Conservation (phyloP, 2,888 invertebrate genomes). For the Aethes cnicana region DNA sequence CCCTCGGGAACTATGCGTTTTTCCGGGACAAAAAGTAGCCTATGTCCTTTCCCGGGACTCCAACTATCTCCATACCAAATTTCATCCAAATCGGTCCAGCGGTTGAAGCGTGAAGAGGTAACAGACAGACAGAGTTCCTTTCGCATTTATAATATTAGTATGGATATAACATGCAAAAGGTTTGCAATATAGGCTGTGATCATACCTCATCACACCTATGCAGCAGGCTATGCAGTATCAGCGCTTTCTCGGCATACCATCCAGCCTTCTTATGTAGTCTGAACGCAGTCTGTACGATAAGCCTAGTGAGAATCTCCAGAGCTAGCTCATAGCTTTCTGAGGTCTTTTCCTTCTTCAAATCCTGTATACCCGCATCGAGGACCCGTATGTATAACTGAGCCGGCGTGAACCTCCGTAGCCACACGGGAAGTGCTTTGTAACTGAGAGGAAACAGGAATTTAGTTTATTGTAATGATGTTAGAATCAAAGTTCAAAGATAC, state of each 20-base stretch:
- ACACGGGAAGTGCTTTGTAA: conserved; percentile 65
- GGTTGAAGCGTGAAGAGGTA: too few species aligned
- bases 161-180: conserved; percentile 5
- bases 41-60: too few species aligned
- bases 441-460: conserved; percentile 39
- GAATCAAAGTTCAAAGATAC: background rate
- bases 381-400: conserved; percentile 67
- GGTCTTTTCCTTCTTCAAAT: conserved; percentile 58
- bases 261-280: conserved; percentile 68
- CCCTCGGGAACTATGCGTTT: too few species aligned
- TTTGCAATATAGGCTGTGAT: background rate
- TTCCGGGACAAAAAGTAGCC: too few species aligned
- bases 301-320: conserved; percentile 69
- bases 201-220: conserved; percentile 54
- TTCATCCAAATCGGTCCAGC: too few species aligned
- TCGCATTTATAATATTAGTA: too few species aligned
- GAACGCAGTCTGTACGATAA: conserved; percentile 77
- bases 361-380: conserved; percentile 60
- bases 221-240: conserved; percentile 79
- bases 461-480: too few species aligned
- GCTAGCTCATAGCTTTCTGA: conserved; percentile 57
- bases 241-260: conserved; percentile 84
- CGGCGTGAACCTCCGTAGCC: conserved; percentile 83
- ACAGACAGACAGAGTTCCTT: too few species aligned
- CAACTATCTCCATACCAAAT: too few species aligned